These are phyloP conservation scores for Theodoxus fluviatilis DNA, from an alignment of 2,888 invertebrate species.

Conservation along the genomic window DNA sequence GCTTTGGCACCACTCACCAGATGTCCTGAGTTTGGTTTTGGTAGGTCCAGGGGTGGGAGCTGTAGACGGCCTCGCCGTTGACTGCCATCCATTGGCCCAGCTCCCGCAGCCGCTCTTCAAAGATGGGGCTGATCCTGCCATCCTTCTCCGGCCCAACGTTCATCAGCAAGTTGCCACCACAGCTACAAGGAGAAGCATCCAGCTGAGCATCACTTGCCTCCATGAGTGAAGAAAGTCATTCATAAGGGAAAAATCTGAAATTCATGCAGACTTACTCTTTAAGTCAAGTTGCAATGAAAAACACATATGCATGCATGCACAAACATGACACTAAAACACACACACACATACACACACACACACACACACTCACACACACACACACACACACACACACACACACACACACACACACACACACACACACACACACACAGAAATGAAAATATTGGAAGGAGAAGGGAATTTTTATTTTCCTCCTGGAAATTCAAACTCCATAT, in stretches of 20 bases:
- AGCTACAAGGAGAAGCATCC: constrained; percentile 52
- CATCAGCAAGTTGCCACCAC: constrained; percentile 76
- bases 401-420: no score
- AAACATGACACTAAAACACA: no score
- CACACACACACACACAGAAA: no score
- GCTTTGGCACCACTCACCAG: constrained; percentile 78
- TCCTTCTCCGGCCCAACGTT: constrained; percentile 90
- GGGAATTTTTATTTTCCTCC: no score
- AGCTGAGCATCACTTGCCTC: no score
- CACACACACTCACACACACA: no score
- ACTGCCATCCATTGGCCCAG: constrained; percentile 82
- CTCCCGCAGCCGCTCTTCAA: constrained; percentile 80
- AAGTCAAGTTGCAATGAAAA: no score
- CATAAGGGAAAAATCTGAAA: neutral
- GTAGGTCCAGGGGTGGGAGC: constrained; percentile 77
- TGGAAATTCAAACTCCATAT: no score
- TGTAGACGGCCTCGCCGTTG: constrained; percentile 88
- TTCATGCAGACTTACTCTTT: neutral
- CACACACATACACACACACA: no score
- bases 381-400: no score
- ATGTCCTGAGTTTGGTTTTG: constrained; percentile 79
- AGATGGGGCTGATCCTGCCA: constrained; percentile 84
- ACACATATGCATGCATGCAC: no score
- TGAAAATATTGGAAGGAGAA: no score
- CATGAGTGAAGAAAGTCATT: neutral